Evolutionary conservation across 2,888 invertebrate genomes (phyloP).

Genomic region (Metalampra italica): DNA sequence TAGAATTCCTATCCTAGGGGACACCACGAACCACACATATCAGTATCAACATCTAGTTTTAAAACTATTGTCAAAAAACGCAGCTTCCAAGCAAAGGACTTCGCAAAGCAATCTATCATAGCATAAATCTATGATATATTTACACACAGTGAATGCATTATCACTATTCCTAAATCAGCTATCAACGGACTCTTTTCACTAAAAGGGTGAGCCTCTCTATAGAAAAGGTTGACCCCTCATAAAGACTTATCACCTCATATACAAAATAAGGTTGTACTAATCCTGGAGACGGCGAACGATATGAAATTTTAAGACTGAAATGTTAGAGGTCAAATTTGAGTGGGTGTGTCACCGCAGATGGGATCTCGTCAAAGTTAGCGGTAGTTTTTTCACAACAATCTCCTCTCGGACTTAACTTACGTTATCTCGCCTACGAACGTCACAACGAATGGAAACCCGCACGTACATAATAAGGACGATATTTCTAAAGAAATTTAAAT

Average conservation of each 20-base stretch:
- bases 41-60: constrained; percentile 7
- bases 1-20: constrained; percentile 41
- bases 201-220: constrained; percentile 76
- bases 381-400: constrained; percentile 79
- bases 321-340: constrained; percentile 55
- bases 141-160: constrained; percentile 74
- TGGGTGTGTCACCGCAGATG: constrained; percentile 41
- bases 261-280: constrained; percentile 77
- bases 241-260: constrained; percentile 79
- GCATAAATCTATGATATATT: constrained; percentile 76
- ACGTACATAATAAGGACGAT: constrained; percentile 78
- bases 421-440: constrained; percentile 76
- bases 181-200: constrained; percentile 79
- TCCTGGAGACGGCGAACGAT: constrained; percentile 43
- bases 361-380: constrained; percentile 71
- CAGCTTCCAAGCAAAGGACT: constrained; percentile 28
- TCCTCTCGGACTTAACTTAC: constrained; percentile 77
- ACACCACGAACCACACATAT: constrained; percentile 13
- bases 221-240: constrained; percentile 79
- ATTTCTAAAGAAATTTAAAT: constrained; percentile 80
- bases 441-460: constrained; percentile 76
- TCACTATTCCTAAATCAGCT: constrained; percentile 77
- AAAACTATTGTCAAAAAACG: constrained; percentile 29
- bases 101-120: constrained; percentile 65
- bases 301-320: constrained; percentile 35